Base-by-base conservation (phyloP, 2,113 vertebrate species). In the Mionectes macconnelli region DNA sequence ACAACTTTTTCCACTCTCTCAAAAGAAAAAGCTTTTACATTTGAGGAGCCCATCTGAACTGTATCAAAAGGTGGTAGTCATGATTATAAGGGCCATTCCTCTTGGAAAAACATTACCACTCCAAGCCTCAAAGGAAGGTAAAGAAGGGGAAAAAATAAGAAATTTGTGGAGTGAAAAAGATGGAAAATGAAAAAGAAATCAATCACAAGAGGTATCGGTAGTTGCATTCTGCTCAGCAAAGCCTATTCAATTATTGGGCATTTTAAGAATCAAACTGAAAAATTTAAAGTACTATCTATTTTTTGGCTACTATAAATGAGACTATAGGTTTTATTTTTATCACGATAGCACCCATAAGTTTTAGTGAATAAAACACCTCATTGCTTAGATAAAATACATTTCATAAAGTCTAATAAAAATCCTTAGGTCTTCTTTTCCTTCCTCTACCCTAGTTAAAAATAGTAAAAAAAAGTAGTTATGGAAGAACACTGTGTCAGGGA, bases 31-130 rank as follows among this genome's bases (percentile, higher is more conserved):
- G 40, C n/a, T 97, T 83, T 92, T 94, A 31, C 4, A 14, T 70
- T 79, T 16, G 6, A 79, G 53, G 53, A 89, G 50, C 14, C 40
- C 64, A 47, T 75, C 67, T 97, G 78, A 96, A 96, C 83, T 92
- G 40, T 50, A 78, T 77, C 80, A 89, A 86, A 97, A 84, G 75
- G 81, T 93, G 93, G 80, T 95, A 91, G 74, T 94, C 75, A 64
- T 92, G 93, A 96, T n/a, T 94, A 45, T 90, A 96, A 95, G 64
- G 91, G 83, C 63, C 75, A 84, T 92, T 94, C 24, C 39, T 92
- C 63, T 91, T 87, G 63, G 88, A 90, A 96, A 96, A 91, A 74
- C 45, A 50, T 39, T 80, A 50, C 37, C 64, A 84, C 55, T 95
- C 76, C 47, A 84, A 92, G 60, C 49, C 72, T 33, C 92, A 92